Evolutionary conservation across 2,113 vertebrate genomes (phyloP), one percentile per base, ranked within the genome.

Genomic region (Laticauda colubrina): DNA sequence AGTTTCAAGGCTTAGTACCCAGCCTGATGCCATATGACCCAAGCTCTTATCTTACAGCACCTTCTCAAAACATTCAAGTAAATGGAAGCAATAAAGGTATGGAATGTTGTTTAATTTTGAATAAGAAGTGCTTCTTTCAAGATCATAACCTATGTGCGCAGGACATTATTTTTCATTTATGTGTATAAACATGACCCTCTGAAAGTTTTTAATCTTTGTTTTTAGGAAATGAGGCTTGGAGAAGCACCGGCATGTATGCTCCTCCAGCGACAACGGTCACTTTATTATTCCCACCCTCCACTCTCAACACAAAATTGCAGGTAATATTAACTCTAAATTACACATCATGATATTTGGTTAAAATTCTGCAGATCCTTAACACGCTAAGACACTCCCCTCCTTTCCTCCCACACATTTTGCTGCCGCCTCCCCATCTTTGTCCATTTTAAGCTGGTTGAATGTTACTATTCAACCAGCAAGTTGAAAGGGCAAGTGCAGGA

Each of bases 201-300:
- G 69, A 75, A 34, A 75, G 14, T 18, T 34, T 2, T 18, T 34
- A 18, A 3, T 34, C 15, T 75, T 75, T 75, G 69, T 7, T 96
- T 87, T 89, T 90, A 98, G 98, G 26, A 86, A 0, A 8, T 2
- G 93, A 96, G 45, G 97, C 98, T 75, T 98, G 97, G 98, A 93
- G 98, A 94, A 98, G 98, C 92, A 98, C 98, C 9, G 98, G 98
- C 21, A 94, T 98, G n/a, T 98, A 97, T 91, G 96, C 98, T 54
- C 96, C 97, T 93, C 97, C 97, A 88, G 98, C 97, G 53, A 98
- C 97, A 97, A 97, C 53, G 89, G 97, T 97, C 2, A 96, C 93
- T 92, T 69, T 98, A 24, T 1, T 93, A 45, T 93, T 98, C n/a
- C 97, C 97, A 61, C 24, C 92, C 91, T 88, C 95, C 91, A 92